Percentiles rank a stretch among this genome's conserved stretches.
These are phyloP conservation scores for Oncopodura yosiiana DNA, from an alignment of 1,140 invertebrate genomes.

Conservation along the genomic window DNA sequence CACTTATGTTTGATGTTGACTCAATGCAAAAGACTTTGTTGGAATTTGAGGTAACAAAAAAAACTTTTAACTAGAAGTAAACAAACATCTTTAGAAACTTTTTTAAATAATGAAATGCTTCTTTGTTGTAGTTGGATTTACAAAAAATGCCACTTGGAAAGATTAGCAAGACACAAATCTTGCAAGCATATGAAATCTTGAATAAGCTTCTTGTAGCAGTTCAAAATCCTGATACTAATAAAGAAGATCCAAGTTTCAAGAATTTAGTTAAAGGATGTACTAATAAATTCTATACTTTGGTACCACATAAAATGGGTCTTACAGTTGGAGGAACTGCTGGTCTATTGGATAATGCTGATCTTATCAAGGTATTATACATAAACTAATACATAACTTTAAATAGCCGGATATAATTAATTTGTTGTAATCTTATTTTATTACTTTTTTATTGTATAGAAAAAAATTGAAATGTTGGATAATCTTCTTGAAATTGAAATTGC, in stretches of 20 bases:
- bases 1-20: slow-evolving; percentile 81
- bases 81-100: background rate
- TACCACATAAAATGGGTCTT: slow-evolving; percentile 15
- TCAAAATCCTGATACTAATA: slow-evolving; percentile 54
- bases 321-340: background rate
- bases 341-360: slow-evolving; percentile 62
- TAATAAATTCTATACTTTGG: slow-evolving; percentile 9
- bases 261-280: background rate
- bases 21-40: slow-evolving; percentile 84
- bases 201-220: slow-evolving; percentile 65
- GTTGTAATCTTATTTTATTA: background rate
- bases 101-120: background rate
- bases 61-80: background rate
- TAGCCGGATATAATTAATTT: background rate
- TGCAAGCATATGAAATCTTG: slow-evolving; percentile 71
- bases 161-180: slow-evolving; percentile 81
- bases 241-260: background rate
- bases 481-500: slow-evolving; percentile 90
- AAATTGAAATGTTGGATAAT: slow-evolving; percentile 84
- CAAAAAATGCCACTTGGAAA: slow-evolving; percentile 98
- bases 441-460: slow-evolving; percentile 44
- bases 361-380: slow-evolving; percentile 48
- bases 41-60: slow-evolving; percentile 69
- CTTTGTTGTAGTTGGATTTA: slow-evolving; percentile 60
- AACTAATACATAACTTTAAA: background rate